Evolutionary conservation across 1,140 invertebrate species (phyloP), one percentile per base, ranked within the genome.

Genomic region (Drosophila pachea): DNA sequence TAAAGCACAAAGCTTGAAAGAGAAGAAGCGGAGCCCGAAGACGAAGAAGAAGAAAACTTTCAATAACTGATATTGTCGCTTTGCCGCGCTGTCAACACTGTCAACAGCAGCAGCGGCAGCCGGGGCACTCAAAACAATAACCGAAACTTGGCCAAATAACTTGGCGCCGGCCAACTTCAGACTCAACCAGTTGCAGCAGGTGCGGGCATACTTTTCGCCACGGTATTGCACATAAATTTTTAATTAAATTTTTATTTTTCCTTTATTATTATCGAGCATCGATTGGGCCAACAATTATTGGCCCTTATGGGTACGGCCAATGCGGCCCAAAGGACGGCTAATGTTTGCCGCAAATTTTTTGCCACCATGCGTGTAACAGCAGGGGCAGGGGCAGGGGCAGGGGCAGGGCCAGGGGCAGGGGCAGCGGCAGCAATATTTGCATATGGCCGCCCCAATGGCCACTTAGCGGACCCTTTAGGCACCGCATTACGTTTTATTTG

Each of bases 51-150:
- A n/a, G 29, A 36, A 54, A 70, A 70, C 62, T 82, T 82, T 74
- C 66, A 74, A 81, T 82, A 81, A 74, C 67, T 72, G 78, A 82
- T 82, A 82, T 74, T 81, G 66, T 58, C 48, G 31, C 42, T 43
- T 55, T 56, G 61, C 42, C 54, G 53, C 38, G 48, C 55, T 71
- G 63, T 60, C 68, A 66, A 60, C 62, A 64, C 40, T 55, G 47
- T 55, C 56, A 50, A 14, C 48, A 16, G 38, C 55, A 72, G 40
- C n/a, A 55, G 12, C 40, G 32, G 22, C 12, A 49, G 47, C 29
- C 47, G 43, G 55, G 66, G 61, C 68, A 68, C 76, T 61, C 76
- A 79, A 66, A 79, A 79, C 76, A 79, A 79, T 75, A 75, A 79
- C 63, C 48, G 33, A 76, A 79, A 79, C 72, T 78, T 78, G 70